A percentile compares a stretch with the other conserved stretches of the same genome.
phyloP scores from a whole-genome alignment of 2,113 vertebrate species.

The Sorex araneus region DNA sequence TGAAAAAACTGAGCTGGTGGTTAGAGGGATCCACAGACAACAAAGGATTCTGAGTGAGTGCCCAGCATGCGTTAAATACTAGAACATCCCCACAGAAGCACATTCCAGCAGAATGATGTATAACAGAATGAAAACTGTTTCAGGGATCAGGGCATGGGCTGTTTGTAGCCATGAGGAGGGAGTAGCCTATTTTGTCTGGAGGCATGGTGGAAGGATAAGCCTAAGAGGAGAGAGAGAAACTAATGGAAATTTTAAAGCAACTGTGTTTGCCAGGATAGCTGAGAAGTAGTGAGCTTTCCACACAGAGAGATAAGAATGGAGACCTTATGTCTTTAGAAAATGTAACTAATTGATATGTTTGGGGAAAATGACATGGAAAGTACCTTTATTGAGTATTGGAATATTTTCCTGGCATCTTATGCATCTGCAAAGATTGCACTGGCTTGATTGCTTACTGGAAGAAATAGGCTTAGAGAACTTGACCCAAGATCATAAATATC shows the following conservation, averaged over 20 bases:
- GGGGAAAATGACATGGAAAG: background rate
- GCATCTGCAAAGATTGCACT: background rate
- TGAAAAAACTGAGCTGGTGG: background rate
- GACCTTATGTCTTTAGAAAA: background rate
- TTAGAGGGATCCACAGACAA: background rate
- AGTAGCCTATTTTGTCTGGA: background rate
- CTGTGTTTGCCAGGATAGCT: background rate
- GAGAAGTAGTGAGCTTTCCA: background rate
- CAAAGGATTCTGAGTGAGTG: background rate
- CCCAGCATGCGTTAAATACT: background rate
- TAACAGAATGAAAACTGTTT: background rate
- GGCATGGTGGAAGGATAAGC: background rate
- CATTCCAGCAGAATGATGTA: fast-evolving
- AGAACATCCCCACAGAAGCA: background rate
- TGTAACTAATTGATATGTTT: too few relatives aligned
- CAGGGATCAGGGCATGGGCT: fast-evolving
- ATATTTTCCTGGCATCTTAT: background rate
- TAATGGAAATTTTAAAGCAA: background rate
- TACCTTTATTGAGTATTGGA: background rate
- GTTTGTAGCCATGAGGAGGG: background rate
- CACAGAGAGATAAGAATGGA: background rate
- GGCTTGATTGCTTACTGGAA: background rate
- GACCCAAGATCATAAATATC: too few relatives aligned
- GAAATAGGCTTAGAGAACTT: background rate
- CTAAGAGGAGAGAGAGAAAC: background rate